Evolutionary conservation across 1,140 invertebrate species (phyloP).

Genomic region (Drosophila setifemur): DNA sequence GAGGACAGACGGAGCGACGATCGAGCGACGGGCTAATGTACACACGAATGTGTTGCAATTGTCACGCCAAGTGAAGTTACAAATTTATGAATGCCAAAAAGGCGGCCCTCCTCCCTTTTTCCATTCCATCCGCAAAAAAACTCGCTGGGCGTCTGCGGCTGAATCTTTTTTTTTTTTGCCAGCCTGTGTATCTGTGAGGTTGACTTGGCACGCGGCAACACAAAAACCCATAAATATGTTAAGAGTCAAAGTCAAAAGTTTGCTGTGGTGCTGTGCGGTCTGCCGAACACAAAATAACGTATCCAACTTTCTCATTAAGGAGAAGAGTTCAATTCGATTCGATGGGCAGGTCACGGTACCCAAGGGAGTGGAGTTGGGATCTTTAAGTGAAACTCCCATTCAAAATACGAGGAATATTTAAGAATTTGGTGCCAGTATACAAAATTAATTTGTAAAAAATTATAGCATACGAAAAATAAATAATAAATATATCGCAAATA

Average conservation of each 20-base stretch:
- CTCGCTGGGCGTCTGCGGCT: constrained; percentile 29
- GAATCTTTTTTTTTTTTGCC: background rate
- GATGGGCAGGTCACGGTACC: constrained; percentile 38
- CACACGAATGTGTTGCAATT: constrained; percentile 81
- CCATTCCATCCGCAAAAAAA: constrained; percentile 9
- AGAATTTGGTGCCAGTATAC: too few species aligned
- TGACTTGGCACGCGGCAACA: constrained; percentile 63
- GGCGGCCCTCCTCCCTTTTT: constrained; percentile 31
- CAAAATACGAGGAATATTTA: too few species aligned
- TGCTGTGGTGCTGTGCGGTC: constrained; percentile 47
- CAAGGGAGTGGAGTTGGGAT: background rate
- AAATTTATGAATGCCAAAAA: constrained; percentile 82
- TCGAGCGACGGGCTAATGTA: constrained; percentile 72
- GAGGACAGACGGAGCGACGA: constrained; percentile 44
- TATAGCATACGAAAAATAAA: too few species aligned
- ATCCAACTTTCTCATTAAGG: constrained; percentile 69
- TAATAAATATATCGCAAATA: too few species aligned
- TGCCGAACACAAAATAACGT: constrained; percentile 17
- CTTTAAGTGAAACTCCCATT: background rate
- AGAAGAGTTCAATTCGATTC: constrained; percentile 55
- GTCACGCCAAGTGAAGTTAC: constrained; percentile 81
- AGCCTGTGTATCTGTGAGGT: constrained; percentile 30
- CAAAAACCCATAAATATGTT: constrained; percentile 79
- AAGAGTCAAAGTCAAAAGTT: constrained; percentile 77
- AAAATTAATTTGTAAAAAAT: too few species aligned